phyloP scores from a whole-genome alignment of 2,797 vertebrate species.

The Tenualosa thibaudeaui region DNA sequence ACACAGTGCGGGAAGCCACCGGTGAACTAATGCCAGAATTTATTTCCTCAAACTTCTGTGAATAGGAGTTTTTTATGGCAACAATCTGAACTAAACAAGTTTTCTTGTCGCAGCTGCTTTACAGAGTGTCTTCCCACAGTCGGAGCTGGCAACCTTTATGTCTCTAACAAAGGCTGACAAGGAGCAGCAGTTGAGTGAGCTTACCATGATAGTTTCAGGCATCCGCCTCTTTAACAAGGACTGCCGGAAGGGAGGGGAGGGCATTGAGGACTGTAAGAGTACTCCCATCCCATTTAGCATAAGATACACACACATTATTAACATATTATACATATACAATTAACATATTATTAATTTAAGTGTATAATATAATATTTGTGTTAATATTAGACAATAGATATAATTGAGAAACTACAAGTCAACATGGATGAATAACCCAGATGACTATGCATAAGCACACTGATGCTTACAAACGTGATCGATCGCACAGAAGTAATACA shows the following conservation, averaged over 20 bases:
- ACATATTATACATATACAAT: no score
- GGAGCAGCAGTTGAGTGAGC: constrained; percentile 82
- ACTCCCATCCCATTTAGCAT: no score
- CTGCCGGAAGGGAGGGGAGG: constrained; percentile 71
- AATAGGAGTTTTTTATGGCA: not conserved
- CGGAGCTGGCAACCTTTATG: constrained; percentile 80
- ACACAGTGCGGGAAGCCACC: constrained; percentile 78
- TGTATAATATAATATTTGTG: no score
- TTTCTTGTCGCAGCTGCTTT: constrained; percentile 77
- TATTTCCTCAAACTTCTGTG: not conserved
- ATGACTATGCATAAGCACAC: not conserved
- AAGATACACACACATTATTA: no score
- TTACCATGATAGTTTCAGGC: constrained; percentile 83
- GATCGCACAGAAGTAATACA: not conserved
- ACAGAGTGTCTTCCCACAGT: constrained; percentile 86
- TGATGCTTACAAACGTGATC: not conserved
- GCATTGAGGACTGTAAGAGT: constrained; percentile 77
- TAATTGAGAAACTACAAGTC: constrained; percentile 41
- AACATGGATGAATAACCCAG: constrained; percentile 33
- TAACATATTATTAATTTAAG: no score
- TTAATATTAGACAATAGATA: no score
- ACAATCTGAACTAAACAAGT: not conserved
- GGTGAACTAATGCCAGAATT: constrained; percentile 65
- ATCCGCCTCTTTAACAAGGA: constrained; percentile 88
- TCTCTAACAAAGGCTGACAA: constrained; percentile 82